Evolutionary conservation across 2,888 invertebrate genomes (phyloP).

Genomic region (Carabus problematicus): DNA sequence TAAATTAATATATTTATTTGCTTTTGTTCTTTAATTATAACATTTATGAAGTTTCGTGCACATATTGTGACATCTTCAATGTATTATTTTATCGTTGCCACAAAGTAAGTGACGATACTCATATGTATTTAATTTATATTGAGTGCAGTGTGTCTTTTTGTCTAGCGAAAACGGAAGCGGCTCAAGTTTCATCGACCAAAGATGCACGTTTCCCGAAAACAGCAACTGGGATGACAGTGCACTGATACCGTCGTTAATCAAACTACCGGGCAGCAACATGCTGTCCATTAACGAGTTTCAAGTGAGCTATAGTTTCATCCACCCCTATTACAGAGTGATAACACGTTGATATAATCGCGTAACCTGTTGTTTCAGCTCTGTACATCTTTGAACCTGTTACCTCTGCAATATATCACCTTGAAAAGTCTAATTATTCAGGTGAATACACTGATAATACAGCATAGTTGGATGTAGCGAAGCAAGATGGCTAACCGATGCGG

Average conservation of each 20-base stretch:
- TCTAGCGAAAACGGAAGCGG: conserved; percentile 78
- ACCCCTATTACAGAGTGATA: no score
- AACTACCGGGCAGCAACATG: conserved; percentile 62
- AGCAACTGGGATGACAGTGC: conserved; percentile 56
- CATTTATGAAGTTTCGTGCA: no score
- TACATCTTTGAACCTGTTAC: conserved; percentile 77
- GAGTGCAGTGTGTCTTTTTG: no score
- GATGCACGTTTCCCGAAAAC: conserved; percentile 78
- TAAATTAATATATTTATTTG: no score
- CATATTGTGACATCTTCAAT: no score
- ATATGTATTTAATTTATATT: no score
- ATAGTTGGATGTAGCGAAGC: neutral
- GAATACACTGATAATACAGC: conserved; percentile 38
- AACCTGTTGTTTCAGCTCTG: conserved; percentile 68
- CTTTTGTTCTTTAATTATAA: no score
- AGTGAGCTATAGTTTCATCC: conserved; percentile 55
- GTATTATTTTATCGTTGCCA: no score
- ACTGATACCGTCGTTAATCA: conserved; percentile 45
- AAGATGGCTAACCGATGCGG: neutral
- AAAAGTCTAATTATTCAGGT: conserved; percentile 84
- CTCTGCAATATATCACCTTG: conserved; percentile 87
- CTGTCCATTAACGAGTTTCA: conserved; percentile 73
- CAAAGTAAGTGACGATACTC: no score
- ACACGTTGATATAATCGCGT: neutral
- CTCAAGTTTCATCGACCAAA: conserved; percentile 88